These are phyloP conservation scores for Pangasianodon gigas DNA, from an alignment of 2,113 vertebrate species.

Conservation along the genomic window DNA sequence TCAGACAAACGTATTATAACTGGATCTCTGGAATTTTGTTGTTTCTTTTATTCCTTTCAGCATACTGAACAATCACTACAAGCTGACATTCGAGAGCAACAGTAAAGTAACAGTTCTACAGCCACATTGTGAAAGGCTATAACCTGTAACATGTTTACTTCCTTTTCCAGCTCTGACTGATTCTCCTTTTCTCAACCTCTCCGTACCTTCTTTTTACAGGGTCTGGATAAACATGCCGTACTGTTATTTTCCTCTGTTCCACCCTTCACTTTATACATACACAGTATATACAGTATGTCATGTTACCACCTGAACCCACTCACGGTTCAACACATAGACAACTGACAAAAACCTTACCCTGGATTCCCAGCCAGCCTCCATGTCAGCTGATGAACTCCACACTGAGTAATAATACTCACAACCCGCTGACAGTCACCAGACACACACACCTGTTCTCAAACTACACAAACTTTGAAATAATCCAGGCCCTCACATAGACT, in stretches of 20 bases:
- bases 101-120: background rate
- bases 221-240: background rate
- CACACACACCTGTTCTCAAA: background rate
- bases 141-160: background rate
- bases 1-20: background rate
- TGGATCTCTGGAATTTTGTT: background rate
- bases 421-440: background rate
- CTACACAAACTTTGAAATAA: background rate
- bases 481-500: background rate
- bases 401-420: background rate
- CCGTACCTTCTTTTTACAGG: too few species aligned
- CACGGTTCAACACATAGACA: background rate
- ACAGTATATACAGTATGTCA: background rate
- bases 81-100: background rate
- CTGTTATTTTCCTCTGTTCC: background rate
- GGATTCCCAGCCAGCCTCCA: background rate
- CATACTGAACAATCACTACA: background rate
- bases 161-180: background rate
- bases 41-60: background rate
- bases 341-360: background rate
- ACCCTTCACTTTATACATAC: background rate
- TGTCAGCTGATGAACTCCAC: background rate
- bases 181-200: too few species aligned
- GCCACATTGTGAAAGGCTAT: background rate
- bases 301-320: background rate